Evolutionary conservation across 2,888 invertebrate genomes (phyloP).

Genomic region (Xanthia icteritia): DNA sequence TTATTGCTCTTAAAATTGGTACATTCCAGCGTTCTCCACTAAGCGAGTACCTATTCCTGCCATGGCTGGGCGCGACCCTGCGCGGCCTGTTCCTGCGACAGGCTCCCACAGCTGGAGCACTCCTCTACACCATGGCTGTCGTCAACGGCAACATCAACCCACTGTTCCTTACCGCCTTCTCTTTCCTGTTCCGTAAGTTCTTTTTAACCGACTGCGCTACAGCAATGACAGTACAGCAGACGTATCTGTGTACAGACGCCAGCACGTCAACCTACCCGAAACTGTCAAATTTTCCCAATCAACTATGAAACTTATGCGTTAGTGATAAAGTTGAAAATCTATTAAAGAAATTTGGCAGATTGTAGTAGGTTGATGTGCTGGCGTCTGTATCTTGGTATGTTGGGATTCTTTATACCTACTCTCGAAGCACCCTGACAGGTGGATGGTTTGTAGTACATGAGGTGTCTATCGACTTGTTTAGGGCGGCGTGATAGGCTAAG

Average conservation of each 20-base stretch:
- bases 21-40: constrained; percentile 79
- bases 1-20: neutral
- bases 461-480: neutral
- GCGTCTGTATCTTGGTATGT: neutral
- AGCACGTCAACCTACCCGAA: too few relatives aligned
- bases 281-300: too few relatives aligned
- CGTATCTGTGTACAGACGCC: neutral
- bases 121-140: constrained; percentile 83
- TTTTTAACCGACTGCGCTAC: neutral
- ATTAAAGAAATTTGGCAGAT: too few relatives aligned
- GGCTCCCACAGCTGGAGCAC: constrained; percentile 81
- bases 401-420: neutral
- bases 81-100: constrained; percentile 83
- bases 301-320: too few relatives aligned
- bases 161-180: constrained; percentile 80
- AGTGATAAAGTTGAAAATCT: too few relatives aligned
- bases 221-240: neutral
- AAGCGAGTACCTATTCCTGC: constrained; percentile 84
- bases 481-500: neutral
- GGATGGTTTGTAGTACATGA: neutral
- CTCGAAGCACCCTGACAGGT: neutral
- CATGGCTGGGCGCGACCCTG: constrained; percentile 84
- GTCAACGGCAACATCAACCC: constrained; percentile 79
- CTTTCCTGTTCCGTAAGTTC: constrained; percentile 81
- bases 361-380: too few relatives aligned